These are phyloP conservation scores for Drosophila suzukii DNA, from an alignment of 1,140 invertebrate genomes.

Conservation along the genomic window DNA sequence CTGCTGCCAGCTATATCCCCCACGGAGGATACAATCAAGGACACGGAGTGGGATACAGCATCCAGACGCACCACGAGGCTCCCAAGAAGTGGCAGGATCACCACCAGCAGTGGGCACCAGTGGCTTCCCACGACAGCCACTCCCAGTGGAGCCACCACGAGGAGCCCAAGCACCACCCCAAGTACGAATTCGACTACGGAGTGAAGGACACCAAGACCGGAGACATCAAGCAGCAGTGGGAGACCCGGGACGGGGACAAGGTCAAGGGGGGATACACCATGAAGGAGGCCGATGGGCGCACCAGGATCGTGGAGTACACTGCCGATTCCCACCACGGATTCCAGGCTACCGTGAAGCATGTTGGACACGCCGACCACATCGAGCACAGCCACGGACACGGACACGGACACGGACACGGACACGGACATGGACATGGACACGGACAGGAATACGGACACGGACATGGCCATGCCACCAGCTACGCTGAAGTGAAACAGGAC, in stretches of 20 bases:
- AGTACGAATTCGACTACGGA: conserved; percentile 90
- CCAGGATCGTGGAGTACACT: conserved; percentile 87
- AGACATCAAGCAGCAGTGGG: conserved; percentile 89
- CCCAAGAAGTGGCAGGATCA: conserved; percentile 65
- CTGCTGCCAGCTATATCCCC: conserved; percentile 47
- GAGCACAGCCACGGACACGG: conserved; percentile 45
- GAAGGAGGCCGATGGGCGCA: conserved; percentile 87
- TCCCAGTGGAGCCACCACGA: conserved; percentile 39
- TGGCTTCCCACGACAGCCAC: conserved; percentile 9
- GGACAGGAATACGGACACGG: conserved; percentile 48
- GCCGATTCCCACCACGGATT: conserved; percentile 86
- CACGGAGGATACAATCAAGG: conserved; percentile 28
- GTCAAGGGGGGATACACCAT: conserved; percentile 87
- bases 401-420: conserved; percentile 36
- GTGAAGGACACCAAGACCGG: conserved; percentile 90
- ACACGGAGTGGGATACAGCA: conserved; percentile 53
- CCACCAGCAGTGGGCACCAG: conserved; percentile 43
- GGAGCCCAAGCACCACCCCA: conserved; percentile 85
- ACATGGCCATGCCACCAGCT: conserved; percentile 70
- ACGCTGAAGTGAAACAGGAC: conserved; percentile 70
- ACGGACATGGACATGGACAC: conserved; percentile 56
- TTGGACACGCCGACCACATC: conserved; percentile 84
- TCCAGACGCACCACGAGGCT: conserved; percentile 62
- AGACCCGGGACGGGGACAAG: conserved; percentile 87
- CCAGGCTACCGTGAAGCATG: conserved; percentile 86